These are phyloP conservation scores for Taphrorychus bicolor DNA, from an alignment of 2,888 invertebrate species.

Conservation along the genomic window DNA sequence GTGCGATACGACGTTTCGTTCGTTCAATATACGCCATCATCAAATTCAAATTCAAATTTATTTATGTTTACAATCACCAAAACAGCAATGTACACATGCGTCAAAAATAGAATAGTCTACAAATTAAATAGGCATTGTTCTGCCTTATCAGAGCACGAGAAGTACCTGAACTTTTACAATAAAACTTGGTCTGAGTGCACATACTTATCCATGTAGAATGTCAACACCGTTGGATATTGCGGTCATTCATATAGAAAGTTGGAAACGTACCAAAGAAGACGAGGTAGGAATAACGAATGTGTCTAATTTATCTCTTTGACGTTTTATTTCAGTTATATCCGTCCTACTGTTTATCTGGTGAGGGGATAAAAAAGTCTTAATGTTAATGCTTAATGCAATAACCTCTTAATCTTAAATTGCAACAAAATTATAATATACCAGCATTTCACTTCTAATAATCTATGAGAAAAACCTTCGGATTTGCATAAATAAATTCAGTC, in stretches of 20 bases:
- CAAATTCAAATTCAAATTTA: too few species aligned
- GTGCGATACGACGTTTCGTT: too few species aligned
- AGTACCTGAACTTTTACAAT: background rate
- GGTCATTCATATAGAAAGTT: background rate
- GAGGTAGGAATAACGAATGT: background rate
- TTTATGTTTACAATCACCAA: too few species aligned
- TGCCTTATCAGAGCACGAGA: constrained; percentile 9
- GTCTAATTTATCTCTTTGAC: background rate
- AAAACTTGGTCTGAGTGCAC: background rate
- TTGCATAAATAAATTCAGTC: too few species aligned
- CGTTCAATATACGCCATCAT: too few species aligned
- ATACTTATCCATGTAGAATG: background rate
- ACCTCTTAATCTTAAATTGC: too few species aligned
- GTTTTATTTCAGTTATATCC: background rate
- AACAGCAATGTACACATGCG: too few species aligned
- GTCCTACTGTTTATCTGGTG: too few species aligned
- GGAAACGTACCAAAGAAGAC: background rate
- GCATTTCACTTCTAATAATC: background rate
- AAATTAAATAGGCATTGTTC: constrained; percentile 2
- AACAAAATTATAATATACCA: too few species aligned
- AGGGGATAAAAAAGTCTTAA: too few species aligned
- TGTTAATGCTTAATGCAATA: too few species aligned
- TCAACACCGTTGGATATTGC: background rate
- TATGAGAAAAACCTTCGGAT: constrained; percentile 10
- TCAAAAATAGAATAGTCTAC: too few species aligned